phyloP scores from a whole-genome alignment of 2,113 vertebrate genomes.

The Caranx ignobilis region DNA sequence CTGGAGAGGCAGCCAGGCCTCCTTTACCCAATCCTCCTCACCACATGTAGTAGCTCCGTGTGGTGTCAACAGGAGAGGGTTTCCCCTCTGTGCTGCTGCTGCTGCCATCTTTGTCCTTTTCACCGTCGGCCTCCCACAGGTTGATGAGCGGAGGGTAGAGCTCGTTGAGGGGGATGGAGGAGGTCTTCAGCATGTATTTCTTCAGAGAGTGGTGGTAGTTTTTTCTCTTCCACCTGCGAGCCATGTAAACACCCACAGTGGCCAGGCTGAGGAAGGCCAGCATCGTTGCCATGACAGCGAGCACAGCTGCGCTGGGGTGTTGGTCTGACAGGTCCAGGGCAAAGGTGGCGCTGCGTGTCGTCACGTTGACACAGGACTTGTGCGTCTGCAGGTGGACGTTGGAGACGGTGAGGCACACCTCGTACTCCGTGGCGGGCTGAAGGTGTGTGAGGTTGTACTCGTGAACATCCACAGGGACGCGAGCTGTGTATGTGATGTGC shows the following conservation, averaged over 20 bases:
- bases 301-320: constrained; percentile 91
- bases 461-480: constrained; percentile 95
- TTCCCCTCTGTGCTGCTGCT: constrained; percentile 90
- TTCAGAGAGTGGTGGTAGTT: constrained; percentile 98
- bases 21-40: constrained; percentile 82
- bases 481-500: constrained; percentile 96
- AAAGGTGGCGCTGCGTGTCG: constrained; percentile 90
- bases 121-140: constrained; percentile 96
- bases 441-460: constrained; percentile 98
- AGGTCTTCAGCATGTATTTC: constrained; percentile 99
- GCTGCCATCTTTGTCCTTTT: constrained; percentile 94
- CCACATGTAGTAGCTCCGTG: constrained; percentile 99
- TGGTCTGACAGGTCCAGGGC: constrained; percentile 91
- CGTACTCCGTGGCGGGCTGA: constrained; percentile 95
- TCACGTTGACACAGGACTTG: constrained; percentile 97
- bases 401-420: constrained; percentile 95
- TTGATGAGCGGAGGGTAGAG: constrained; percentile 99
- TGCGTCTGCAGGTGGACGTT: constrained; percentile 94
- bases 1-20: constrained; percentile 84
- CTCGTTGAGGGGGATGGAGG: constrained; percentile 97
- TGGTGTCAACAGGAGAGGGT: constrained; percentile 95
- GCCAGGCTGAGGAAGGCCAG: constrained; percentile 93
- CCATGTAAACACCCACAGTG: constrained; percentile 89
- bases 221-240: constrained; percentile 94
- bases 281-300: constrained; percentile 93